Conservation (phyloP, 2,888 invertebrate genomes). For the Cheilosia pagana region DNA sequence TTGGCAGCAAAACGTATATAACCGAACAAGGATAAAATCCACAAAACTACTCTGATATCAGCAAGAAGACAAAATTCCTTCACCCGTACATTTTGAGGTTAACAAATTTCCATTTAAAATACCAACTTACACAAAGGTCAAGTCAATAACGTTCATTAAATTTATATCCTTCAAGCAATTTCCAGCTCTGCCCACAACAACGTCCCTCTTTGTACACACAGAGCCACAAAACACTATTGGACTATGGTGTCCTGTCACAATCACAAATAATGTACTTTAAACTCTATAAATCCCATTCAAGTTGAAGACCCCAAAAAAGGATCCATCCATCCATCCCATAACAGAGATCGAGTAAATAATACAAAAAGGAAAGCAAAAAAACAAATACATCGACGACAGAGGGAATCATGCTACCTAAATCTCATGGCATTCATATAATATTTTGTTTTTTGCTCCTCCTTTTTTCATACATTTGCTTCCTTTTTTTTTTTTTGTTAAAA, state of each 20-base stretch:
- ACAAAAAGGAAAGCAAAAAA: conserved; percentile 19
- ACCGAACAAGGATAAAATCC: conserved; percentile 47
- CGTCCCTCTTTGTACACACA: background rate
- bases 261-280: conserved; percentile 46
- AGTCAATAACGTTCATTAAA: conserved; percentile 72
- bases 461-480: background rate
- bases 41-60: conserved; percentile 13
- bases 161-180: conserved; percentile 46
- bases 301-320: conserved; percentile 30
- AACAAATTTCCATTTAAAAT: conserved; percentile 72
- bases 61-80: conserved; percentile 11
- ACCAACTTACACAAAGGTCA: conserved; percentile 68
- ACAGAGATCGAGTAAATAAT: conserved; percentile 30
- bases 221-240: background rate
- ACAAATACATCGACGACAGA: conserved; percentile 57
- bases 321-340: conserved; percentile 23
- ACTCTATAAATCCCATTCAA: conserved; percentile 54
- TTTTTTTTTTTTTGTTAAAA: conserved; percentile 31
- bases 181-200: conserved; percentile 8
- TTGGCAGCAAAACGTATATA: conserved; percentile 18
- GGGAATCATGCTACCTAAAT: conserved; percentile 63
- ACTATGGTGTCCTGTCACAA: conserved; percentile 29
- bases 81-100: conserved; percentile 56
- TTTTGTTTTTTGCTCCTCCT: conserved; percentile 17
- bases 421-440: conserved; percentile 52